These are phyloP conservation scores for Oligia fasciuncula DNA, from an alignment of 2,888 invertebrate species.

Conservation along the genomic window DNA sequence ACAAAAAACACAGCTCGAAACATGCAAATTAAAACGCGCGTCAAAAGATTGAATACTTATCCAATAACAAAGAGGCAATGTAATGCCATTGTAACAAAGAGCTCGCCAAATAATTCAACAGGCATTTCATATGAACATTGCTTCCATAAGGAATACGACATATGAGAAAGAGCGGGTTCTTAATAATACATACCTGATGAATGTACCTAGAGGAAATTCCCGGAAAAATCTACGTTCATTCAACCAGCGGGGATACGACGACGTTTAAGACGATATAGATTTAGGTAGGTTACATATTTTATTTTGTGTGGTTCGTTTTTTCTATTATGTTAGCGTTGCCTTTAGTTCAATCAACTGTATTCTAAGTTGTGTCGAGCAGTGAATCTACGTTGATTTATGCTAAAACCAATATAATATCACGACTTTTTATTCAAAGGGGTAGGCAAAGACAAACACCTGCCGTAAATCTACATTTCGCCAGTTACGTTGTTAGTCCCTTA, in stretches of 20 bases:
- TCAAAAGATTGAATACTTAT: conserved; percentile 58
- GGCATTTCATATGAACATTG: conserved; percentile 68
- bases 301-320: background rate
- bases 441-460: background rate
- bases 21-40: conserved; percentile 58
- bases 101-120: conserved; percentile 63
- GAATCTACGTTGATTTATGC: background rate
- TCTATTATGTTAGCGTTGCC: background rate
- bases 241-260: conserved; percentile 6
- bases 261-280: conserved; percentile 2
- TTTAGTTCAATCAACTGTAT: background rate
- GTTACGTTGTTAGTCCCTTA: background rate
- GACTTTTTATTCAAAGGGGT: background rate
- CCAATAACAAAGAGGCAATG: conserved; percentile 54
- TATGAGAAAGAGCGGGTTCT: conserved; percentile 49
- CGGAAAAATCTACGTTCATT: conserved; percentile 52
- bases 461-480: background rate
- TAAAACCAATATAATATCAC: too few relatives aligned
- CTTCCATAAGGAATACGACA: conserved; percentile 62
- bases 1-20: conserved; percentile 14
- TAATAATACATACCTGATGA: conserved; percentile 66
- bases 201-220: conserved; percentile 46
- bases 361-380: background rate
- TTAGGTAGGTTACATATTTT: background rate
- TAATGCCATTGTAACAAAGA: conserved; percentile 57